Conservation (phyloP, 2,888 invertebrate genomes). For the Nephrotoma flavescens region DNA sequence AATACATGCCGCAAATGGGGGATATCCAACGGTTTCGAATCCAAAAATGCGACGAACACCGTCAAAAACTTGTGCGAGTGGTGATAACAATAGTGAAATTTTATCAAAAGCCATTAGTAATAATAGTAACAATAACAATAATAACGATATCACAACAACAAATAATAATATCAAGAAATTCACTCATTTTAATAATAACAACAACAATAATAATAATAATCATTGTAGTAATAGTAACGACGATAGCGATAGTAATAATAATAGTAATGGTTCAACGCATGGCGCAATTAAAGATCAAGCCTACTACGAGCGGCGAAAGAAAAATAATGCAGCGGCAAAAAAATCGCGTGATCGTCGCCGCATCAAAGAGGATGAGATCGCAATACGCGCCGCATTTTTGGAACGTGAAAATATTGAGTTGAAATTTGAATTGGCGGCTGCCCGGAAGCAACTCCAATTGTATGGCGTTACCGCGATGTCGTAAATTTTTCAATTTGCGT, state of each 20-base stretch:
- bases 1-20: slow-evolving; percentile 47
- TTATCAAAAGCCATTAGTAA: neutral
- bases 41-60: slow-evolving; percentile 54
- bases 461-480: neutral
- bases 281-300: slow-evolving; percentile 49
- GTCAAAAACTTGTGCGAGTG: slow-evolving; percentile 17
- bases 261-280: slow-evolving; percentile 8
- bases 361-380: slow-evolving; percentile 83
- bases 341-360: slow-evolving; percentile 80
- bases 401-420: slow-evolving; percentile 78
- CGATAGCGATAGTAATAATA: slow-evolving; percentile 14
- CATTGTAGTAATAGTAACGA: neutral
- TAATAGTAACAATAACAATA: neutral
- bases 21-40: slow-evolving; percentile 40
- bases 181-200: neutral
- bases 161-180: slow-evolving; percentile 8
- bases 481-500: neutral
- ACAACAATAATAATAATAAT: slow-evolving; percentile 13
- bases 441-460: slow-evolving; percentile 43
- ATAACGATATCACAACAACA: slow-evolving; percentile 17
- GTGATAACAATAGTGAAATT: neutral
- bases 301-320: slow-evolving; percentile 75
- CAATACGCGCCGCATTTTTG: slow-evolving; percentile 71
- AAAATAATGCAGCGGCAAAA: slow-evolving; percentile 93
- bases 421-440: slow-evolving; percentile 48